Conservation (phyloP, 2,113 vertebrate genomes). For the Phyllopteryx taeniolatus region DNA sequence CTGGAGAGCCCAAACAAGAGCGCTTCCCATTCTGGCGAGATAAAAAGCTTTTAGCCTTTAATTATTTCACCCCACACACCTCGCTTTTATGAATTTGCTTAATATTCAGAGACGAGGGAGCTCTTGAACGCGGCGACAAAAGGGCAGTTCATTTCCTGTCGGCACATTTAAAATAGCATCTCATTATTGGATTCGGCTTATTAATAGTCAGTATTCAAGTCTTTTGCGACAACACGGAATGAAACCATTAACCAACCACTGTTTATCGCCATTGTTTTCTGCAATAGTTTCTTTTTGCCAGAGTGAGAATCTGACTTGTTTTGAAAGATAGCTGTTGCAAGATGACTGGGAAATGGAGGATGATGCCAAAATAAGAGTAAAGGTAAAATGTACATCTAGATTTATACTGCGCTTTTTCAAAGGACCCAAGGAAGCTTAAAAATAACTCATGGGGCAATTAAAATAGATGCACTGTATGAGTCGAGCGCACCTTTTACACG, state of each 20-base stretch:
- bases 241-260: not conserved
- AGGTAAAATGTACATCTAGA: no score
- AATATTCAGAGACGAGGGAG: slow-evolving; percentile 55
- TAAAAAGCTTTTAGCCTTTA: slow-evolving; percentile 70
- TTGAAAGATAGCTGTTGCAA: not conserved
- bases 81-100: slow-evolving; percentile 69
- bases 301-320: not conserved
- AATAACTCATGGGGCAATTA: no score
- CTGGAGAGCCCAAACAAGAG: slow-evolving; percentile 54
- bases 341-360: no score
- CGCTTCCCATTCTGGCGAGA: slow-evolving; percentile 55
- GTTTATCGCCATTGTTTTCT: not conserved
- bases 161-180: slow-evolving; percentile 30
- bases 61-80: slow-evolving; percentile 63
- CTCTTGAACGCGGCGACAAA: slow-evolving; percentile 41
- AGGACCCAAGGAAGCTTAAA: no score
- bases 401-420: no score
- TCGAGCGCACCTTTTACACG: no score
- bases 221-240: not conserved
- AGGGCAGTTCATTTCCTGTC: slow-evolving; percentile 44
- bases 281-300: not conserved
- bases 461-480: no score
- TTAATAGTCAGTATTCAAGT: not conserved
- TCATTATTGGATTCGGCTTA: not conserved
- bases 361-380: no score